A percentile compares a stretch with the other conserved stretches of the same genome.
These are phyloP conservation scores for Acipenser oxyrinchus DNA, from an alignment of 2,797 vertebrate species.

Conservation along the genomic window DNA sequence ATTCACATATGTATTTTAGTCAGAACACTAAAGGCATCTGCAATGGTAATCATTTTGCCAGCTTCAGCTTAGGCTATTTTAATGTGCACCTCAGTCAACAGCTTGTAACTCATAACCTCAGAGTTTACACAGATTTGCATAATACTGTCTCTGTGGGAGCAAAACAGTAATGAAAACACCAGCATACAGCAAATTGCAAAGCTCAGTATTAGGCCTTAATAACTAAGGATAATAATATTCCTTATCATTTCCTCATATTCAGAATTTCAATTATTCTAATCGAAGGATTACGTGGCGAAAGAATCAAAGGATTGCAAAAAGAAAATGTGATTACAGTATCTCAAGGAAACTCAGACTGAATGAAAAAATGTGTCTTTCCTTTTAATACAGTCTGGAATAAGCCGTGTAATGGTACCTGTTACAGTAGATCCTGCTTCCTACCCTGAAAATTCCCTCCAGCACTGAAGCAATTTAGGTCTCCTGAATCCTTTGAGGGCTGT, in stretches of 20 bases:
- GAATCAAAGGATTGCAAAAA: not conserved
- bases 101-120: slow-evolving; percentile 3
- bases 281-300: not conserved
- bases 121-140: slow-evolving; percentile 1
- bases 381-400: not conserved
- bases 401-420: not conserved
- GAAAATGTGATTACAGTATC: not conserved
- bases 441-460: slow-evolving; percentile 8
- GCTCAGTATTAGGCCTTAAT: slow-evolving; percentile 2
- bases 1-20: not conserved
- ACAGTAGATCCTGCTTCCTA: not conserved
- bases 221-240: not conserved
- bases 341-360: not conserved
- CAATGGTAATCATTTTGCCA: not conserved
- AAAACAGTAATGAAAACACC: not conserved
- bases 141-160: not conserved
- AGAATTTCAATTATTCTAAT: not conserved
- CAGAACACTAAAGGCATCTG: not conserved
- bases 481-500: slow-evolving; percentile 8
- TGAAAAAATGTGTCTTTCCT: not conserved
- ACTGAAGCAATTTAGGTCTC: slow-evolving; percentile 8
- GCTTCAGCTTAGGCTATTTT: not conserved
- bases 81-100: not conserved
- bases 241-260: slow-evolving; percentile 2
- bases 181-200: not conserved